Evolutionary conservation across 2,888 invertebrate species (phyloP).

Genomic region (Lasioglossum vierecki): DNA sequence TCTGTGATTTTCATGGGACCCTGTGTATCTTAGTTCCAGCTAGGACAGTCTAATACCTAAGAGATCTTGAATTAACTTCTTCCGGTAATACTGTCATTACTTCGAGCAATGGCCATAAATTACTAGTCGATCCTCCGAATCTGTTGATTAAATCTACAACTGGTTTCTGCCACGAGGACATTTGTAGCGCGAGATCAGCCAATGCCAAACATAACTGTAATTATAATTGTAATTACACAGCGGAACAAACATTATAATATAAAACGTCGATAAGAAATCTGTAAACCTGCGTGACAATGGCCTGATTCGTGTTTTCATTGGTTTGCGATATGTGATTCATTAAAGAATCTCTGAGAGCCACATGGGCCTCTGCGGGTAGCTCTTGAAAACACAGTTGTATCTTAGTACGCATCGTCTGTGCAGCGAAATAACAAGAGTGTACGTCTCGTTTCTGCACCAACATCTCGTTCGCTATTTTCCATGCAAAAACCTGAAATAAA

Average conservation of each 20-base stretch:
- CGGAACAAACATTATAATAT: background rate
- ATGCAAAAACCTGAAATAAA: conserved; percentile 94
- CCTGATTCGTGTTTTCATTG: conserved; percentile 90
- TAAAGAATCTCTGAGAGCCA: conserved; percentile 95
- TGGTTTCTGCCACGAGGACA: conserved; percentile 96
- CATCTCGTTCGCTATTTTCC: conserved; percentile 98
- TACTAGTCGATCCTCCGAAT: conserved; percentile 87
- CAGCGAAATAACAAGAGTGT: conserved; percentile 98
- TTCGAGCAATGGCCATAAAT: conserved; percentile 94
- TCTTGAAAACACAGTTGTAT: conserved; percentile 96
- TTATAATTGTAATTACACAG: conserved; percentile 6
- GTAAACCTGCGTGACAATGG: conserved; percentile 92
- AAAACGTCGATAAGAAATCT: background rate
- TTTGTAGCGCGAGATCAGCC: conserved; percentile 96
- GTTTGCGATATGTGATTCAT: conserved; percentile 94
- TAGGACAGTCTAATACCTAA: conserved; percentile 84
- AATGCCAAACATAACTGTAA: conserved; percentile 93
- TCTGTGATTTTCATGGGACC: too few relatives aligned
- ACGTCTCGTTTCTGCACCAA: conserved; percentile 94
- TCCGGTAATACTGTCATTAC: conserved; percentile 97
- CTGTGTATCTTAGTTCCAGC: background rate
- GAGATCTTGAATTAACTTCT: conserved; percentile 93
- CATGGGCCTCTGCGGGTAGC: conserved; percentile 92
- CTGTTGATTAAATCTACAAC: conserved; percentile 92
- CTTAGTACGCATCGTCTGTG: conserved; percentile 98